Conservation (phyloP, 2,113 vertebrate species). For the Microcebus jonahi region DNA sequence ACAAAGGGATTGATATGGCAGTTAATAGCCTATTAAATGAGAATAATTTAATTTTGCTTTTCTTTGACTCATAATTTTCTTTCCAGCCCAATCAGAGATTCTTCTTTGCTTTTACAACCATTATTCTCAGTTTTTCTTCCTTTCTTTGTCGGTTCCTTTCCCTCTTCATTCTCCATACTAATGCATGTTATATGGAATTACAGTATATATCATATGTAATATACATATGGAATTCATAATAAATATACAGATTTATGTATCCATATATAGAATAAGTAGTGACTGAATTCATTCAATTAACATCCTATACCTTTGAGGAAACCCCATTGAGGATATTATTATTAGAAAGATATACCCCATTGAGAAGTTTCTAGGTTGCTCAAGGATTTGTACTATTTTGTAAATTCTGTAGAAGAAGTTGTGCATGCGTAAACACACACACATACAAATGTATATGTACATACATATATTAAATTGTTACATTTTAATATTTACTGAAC, state of each 20-base stretch:
- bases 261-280: background rate
- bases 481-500: background rate
- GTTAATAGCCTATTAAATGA: background rate
- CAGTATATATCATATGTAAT: background rate
- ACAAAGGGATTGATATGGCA: background rate
- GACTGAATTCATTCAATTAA: background rate
- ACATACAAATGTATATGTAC: background rate
- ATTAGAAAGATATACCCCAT: background rate
- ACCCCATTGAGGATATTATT: background rate
- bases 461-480: background rate
- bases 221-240: background rate
- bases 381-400: background rate
- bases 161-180: background rate
- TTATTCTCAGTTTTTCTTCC: background rate
- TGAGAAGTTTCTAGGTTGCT: background rate
- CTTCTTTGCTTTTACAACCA: background rate
- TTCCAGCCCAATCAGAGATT: background rate
- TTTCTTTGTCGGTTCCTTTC: fast-evolving
- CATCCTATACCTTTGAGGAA: background rate
- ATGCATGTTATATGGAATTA: background rate
- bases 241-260: background rate
- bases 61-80: background rate
- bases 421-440: background rate
- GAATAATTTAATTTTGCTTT: background rate
- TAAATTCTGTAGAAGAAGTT: background rate